Percentiles rank a stretch among this genome's conserved stretches.
Evolutionary conservation across 1,140 invertebrate species (phyloP).

Genomic region (Lordiphosa collinella): DNA sequence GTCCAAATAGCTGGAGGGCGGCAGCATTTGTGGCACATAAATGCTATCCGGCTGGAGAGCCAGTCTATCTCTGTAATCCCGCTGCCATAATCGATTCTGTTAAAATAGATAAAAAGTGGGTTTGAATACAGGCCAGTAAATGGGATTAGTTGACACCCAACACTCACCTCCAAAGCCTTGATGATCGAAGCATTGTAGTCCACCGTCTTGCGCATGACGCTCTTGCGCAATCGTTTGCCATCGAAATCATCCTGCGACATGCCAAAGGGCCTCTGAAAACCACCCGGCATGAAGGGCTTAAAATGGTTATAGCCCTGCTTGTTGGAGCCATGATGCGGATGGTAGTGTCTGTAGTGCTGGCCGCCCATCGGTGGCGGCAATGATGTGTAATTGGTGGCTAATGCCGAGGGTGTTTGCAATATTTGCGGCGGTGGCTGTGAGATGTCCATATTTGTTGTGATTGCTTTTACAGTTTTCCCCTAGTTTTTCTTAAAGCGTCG

Average conservation of each 20-base stretch:
- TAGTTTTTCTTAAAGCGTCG: slow-evolving; percentile 2
- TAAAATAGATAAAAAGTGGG: slow-evolving; percentile 19
- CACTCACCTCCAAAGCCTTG: slow-evolving; percentile 89
- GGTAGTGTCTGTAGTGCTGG: slow-evolving; percentile 66
- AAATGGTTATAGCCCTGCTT: slow-evolving; percentile 74
- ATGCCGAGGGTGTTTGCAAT: slow-evolving; percentile 65
- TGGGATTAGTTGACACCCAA: background rate
- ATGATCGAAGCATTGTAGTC: slow-evolving; percentile 99
- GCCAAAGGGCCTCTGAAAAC: slow-evolving; percentile 68
- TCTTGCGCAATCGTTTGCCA: slow-evolving; percentile 96
- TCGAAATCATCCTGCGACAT: slow-evolving; percentile 94
- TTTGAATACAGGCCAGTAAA: background rate
- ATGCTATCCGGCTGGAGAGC: slow-evolving; percentile 95
- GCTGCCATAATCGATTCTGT: slow-evolving; percentile 94
- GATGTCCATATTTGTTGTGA: slow-evolving; percentile 47
- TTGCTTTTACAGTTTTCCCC: background rate
- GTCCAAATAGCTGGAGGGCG: slow-evolving; percentile 93
- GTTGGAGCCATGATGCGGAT: slow-evolving; percentile 63
- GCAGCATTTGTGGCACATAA: slow-evolving; percentile 92
- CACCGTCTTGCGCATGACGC: slow-evolving; percentile 97
- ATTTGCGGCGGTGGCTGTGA: slow-evolving; percentile 72
- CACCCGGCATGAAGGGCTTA: slow-evolving; percentile 70
- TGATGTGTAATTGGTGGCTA: slow-evolving; percentile 68
- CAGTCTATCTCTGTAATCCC: slow-evolving; percentile 92
- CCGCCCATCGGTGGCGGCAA: slow-evolving; percentile 66